These are phyloP conservation scores for Rhinoderma darwinii DNA, from an alignment of 2,113 vertebrate genomes.

Conservation along the genomic window DNA sequence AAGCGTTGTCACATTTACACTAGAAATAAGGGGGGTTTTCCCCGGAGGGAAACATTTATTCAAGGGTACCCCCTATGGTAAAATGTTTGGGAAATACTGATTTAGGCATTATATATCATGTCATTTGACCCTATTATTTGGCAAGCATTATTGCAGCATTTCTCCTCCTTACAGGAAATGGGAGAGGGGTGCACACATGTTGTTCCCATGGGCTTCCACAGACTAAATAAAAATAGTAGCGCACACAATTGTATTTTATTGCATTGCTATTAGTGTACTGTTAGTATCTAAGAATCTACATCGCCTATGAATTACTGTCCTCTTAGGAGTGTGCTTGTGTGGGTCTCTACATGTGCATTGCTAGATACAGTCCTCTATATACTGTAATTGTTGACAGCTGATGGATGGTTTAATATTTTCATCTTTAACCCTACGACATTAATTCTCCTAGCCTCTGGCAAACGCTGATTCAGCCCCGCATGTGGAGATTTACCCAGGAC, in stretches of 20 bases:
- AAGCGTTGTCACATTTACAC: too few species aligned
- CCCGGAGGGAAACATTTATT: too few species aligned
- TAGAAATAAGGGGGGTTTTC: too few species aligned
- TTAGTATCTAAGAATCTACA: not conserved
- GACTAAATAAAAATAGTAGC: not conserved
- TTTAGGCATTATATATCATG: too few species aligned
- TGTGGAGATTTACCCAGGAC: not conserved
- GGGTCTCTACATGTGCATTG: not conserved
- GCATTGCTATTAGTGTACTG: not conserved
- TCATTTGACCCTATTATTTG: not conserved
- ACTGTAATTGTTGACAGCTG: conserved; percentile 41
- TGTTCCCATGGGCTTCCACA: too few species aligned
- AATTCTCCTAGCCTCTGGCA: conserved; percentile 5
- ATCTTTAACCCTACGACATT: conserved; percentile 47
- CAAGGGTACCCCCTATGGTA: too few species aligned
- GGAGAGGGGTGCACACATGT: not conserved
- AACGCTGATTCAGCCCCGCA: not conserved
- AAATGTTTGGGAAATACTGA: too few species aligned
- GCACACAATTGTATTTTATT: not conserved
- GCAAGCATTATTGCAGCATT: not conserved
- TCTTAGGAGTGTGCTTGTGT: not conserved
- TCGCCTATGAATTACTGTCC: not conserved
- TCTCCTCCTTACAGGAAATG: not conserved
- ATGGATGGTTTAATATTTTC: conserved; percentile 58
- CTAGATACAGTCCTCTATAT: not conserved